phyloP scores from a whole-genome alignment of 2,888 invertebrate genomes.

The Mellilla xanthometata region DNA sequence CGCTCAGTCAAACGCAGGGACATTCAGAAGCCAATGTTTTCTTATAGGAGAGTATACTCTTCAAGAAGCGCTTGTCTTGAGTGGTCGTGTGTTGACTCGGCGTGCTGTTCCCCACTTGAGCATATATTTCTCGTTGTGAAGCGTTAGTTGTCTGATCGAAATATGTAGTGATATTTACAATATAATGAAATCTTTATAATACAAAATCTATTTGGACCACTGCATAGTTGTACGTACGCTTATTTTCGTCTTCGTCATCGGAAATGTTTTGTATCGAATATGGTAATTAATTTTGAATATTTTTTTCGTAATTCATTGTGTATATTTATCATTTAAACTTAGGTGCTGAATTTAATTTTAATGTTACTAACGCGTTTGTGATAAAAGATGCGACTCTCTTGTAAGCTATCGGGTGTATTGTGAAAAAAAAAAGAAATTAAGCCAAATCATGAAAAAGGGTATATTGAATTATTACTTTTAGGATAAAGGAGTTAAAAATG shows the following conservation, averaged over 20 bases:
- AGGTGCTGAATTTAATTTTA: constrained; percentile 79
- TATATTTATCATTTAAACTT: constrained; percentile 68
- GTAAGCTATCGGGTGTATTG: constrained; percentile 65
- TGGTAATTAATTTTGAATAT: constrained; percentile 60
- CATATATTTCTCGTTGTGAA: constrained; percentile 59
- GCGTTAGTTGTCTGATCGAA: constrained; percentile 66
- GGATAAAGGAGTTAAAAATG: constrained; percentile 70
- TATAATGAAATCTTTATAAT: constrained; percentile 43
- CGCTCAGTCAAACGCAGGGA: background rate
- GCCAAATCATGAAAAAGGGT: constrained; percentile 80
- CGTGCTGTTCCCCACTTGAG: constrained; percentile 28
- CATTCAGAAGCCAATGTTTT: background rate
- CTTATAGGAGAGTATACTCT: background rate
- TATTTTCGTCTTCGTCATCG: constrained; percentile 57
- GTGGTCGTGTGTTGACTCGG: background rate
- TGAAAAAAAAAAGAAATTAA: constrained; percentile 49
- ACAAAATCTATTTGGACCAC: constrained; percentile 62
- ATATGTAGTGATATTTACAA: constrained; percentile 60
- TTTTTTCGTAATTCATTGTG: constrained; percentile 60
- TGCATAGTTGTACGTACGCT: constrained; percentile 67
- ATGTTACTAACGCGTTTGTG: constrained; percentile 70
- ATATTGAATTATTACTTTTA: constrained; percentile 77
- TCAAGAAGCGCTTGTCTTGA: background rate
- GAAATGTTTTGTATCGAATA: constrained; percentile 54
- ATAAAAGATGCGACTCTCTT: constrained; percentile 72